Evolutionary conservation across 2,113 vertebrate species (phyloP).

Genomic region (Equus przewalskii): DNA sequence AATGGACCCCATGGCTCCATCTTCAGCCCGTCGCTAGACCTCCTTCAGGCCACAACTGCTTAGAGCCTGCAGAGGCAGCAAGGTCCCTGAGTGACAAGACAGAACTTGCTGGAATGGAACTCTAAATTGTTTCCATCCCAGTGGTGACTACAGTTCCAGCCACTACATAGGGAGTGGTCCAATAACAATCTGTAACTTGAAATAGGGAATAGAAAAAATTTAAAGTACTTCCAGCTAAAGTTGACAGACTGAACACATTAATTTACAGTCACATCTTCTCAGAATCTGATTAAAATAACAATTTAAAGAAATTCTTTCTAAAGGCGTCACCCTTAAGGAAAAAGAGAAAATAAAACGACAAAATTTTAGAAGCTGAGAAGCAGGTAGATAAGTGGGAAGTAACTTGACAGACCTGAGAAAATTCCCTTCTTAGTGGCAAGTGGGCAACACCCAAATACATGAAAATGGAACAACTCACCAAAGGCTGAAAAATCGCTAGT

Average conservation of each 20-base stretch:
- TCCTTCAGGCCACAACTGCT: too few species aligned
- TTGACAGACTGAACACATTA: neutral
- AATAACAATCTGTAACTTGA: neutral
- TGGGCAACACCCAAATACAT: neutral
- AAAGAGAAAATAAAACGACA: neutral
- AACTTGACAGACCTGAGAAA: neutral
- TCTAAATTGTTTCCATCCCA: neutral
- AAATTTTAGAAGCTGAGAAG: neutral
- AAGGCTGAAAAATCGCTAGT: too few species aligned
- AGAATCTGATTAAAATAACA: neutral
- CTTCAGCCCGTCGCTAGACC: neutral
- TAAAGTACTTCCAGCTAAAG: neutral
- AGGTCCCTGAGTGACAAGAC: neutral
- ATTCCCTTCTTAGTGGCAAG: neutral
- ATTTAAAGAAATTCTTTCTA: neutral
- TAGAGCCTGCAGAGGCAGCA: fast-evolving
- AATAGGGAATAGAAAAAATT: neutral
- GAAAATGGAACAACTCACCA: neutral
- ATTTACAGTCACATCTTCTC: neutral
- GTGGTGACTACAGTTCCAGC: neutral
- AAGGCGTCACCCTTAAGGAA: neutral
- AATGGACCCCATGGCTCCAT: fast-evolving
- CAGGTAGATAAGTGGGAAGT: neutral
- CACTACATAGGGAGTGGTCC: neutral
- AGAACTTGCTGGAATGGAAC: neutral